phyloP scores from a whole-genome alignment of 1,140 invertebrate species.

The Aphelenchoides besseyi region DNA sequence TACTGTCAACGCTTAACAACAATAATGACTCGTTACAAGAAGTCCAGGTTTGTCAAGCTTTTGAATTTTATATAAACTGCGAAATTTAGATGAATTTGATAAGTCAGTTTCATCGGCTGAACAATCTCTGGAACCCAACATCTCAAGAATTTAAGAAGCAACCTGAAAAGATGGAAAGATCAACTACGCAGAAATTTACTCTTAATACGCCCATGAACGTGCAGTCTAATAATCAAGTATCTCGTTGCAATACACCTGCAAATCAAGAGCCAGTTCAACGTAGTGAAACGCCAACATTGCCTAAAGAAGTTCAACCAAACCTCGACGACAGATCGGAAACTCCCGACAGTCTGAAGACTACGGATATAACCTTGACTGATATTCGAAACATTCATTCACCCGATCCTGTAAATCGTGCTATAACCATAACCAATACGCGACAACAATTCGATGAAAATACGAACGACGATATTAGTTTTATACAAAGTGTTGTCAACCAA shows the following conservation, averaged over 20 bases:
- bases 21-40: neutral
- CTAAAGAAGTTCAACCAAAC: neutral
- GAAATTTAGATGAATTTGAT: neutral
- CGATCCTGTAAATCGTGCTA: neutral
- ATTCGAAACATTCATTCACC: neutral
- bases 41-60: neutral
- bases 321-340: neutral
- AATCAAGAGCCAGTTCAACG: neutral
- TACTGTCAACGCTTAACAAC: neutral
- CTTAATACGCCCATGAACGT: too few species aligned
- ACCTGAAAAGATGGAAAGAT: neutral
- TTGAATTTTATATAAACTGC: neutral
- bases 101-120: neutral
- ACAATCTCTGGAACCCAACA: neutral
- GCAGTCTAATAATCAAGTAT: too few species aligned
- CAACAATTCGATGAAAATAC: neutral
- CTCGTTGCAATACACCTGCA: too few species aligned
- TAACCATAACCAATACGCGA: neutral
- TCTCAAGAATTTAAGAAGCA: neutral
- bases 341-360: neutral
- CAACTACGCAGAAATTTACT: too few species aligned
- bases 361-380: neutral
- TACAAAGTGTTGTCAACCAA: neutral
- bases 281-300: neutral
- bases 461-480: neutral